These are phyloP conservation scores for Micromesistius poutassou DNA, from an alignment of 2,797 vertebrate genomes.

Conservation along the genomic window DNA sequence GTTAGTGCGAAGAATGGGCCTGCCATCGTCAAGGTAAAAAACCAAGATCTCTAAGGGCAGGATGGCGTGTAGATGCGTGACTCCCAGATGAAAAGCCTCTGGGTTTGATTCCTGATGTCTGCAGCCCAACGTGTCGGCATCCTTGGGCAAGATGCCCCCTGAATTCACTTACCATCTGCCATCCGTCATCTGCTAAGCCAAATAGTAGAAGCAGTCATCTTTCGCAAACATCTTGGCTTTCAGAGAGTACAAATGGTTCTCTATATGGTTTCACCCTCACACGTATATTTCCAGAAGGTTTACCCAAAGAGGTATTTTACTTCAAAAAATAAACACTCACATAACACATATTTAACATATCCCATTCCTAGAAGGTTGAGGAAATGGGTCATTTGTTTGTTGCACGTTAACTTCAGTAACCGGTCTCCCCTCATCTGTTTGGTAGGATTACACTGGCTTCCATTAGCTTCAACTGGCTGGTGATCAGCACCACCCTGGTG, in stretches of 20 bases:
- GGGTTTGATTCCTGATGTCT: neutral
- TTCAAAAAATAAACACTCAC: too few relatives aligned
- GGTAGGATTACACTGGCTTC: slow-evolving; percentile 81
- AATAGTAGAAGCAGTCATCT: neutral
- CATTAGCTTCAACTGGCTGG: slow-evolving; percentile 87
- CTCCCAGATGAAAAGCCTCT: neutral
- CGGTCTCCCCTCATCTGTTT: neutral
- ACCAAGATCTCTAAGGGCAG: neutral
- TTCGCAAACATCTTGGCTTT: neutral
- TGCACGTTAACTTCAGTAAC: neutral
- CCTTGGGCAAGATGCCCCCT: neutral
- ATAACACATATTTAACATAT: too few relatives aligned
- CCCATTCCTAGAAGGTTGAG: neutral
- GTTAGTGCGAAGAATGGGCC: slow-evolving; percentile 60
- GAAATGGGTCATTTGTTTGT: neutral
- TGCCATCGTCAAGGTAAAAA: neutral
- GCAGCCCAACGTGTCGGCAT: neutral
- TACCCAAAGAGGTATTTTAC: neutral
- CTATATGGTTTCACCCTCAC: neutral
- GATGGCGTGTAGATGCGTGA: neutral
- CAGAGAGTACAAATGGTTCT: neutral
- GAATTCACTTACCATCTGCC: neutral
- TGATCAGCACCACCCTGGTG: slow-evolving; percentile 81
- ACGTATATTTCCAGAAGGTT: neutral
- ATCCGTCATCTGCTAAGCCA: neutral